Evolutionary conservation across 2,888 invertebrate genomes (phyloP).

Genomic region (Lissocephala sabroskyi): DNA sequence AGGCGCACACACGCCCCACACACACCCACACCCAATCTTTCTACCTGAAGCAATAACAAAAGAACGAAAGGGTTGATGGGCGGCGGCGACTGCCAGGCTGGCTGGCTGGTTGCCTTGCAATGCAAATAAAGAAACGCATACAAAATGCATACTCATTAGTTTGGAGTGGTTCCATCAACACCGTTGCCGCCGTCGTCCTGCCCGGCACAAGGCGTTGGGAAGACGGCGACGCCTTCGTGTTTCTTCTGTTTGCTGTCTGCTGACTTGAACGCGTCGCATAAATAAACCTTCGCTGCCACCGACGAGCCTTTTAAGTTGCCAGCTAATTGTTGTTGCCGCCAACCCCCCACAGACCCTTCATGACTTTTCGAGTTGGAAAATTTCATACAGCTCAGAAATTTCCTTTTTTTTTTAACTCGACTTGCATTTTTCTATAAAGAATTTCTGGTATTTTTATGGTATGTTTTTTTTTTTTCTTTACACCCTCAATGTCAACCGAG

Average conservation of each 20-base stretch:
- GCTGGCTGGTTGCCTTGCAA: too few species aligned
- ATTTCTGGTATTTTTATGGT: neutral
- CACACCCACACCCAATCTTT: conserved; percentile 30
- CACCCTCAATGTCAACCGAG: conserved; percentile 51
- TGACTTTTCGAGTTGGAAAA: conserved; percentile 7
- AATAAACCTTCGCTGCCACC: conserved; percentile 40
- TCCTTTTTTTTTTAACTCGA: conserved; percentile 39
- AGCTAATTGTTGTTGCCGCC: conserved; percentile 58
- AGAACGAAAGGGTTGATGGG: too few species aligned
- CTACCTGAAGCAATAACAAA: too few species aligned
- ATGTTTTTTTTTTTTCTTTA: conserved; percentile 11
- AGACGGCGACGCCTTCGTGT: conserved; percentile 14
- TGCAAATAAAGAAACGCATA: conserved; percentile 27
- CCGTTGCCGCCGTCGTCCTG: neutral
- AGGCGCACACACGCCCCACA: conserved; percentile 16
- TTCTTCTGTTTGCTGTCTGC: conserved; percentile 1
- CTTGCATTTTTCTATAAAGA: too few species aligned
- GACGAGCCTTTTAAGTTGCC: conserved; percentile 52
- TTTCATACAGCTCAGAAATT: conserved; percentile 59
- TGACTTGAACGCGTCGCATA: conserved; percentile 1
- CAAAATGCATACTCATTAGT: conserved; percentile 68
- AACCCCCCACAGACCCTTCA: neutral
- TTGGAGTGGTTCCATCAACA: conserved; percentile 66
- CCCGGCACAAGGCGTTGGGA: conserved; percentile 1
- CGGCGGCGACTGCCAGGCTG: too few species aligned